Base-by-base conservation (phyloP, 2,888 invertebrate genomes). In the Erebia aethiops region DNA sequence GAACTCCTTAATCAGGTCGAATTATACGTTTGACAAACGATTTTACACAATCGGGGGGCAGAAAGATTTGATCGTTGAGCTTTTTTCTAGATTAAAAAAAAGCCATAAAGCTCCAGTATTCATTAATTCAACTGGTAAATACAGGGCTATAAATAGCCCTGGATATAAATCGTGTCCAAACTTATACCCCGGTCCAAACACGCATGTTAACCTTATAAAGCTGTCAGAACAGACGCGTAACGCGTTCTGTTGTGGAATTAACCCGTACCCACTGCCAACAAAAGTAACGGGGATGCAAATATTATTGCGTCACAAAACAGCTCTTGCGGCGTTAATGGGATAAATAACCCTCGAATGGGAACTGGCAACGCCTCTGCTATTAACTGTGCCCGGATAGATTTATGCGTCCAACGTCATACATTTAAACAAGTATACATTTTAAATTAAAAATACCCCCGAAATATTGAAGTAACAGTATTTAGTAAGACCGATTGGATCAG, bases 201-300 rank as follows among this genome's bases (percentile, higher is more conserved):
- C 49, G 43, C 65, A 54, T 58, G 52, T 66, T 71, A 71, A 68
- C 58, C 68, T 66, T 65, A 69, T 70, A 66, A 69, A 72, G 66
- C 72, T 74, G 74, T 74, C 74, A 63, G 68, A 66, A 63, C 66
- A 71, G 68, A 72, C 64, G 68, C 71, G 70, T 73, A 71, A 68
- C 57, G 46, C 67, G 67, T 74, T 77, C 76, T 70, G 75, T 74
- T 74, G 74, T 66, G 64, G 58, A 75, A 75, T 75, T 74, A 72
- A 72, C 75, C 70, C 67, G 66, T 64, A 41, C 46, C 51, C 67
- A 61, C 71, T 72, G 75, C 74, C 75, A 75, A 74, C 72, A 76
- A 71, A 75, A 75, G 76, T 76, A 74, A 75, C 72, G 67, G 74
- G 74, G 83, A 89, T 89, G 89, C 88, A 87, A 89, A 90, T 90